Conservation (phyloP, 2,797 vertebrate genomes). For the Monodelphis domestica region DNA sequence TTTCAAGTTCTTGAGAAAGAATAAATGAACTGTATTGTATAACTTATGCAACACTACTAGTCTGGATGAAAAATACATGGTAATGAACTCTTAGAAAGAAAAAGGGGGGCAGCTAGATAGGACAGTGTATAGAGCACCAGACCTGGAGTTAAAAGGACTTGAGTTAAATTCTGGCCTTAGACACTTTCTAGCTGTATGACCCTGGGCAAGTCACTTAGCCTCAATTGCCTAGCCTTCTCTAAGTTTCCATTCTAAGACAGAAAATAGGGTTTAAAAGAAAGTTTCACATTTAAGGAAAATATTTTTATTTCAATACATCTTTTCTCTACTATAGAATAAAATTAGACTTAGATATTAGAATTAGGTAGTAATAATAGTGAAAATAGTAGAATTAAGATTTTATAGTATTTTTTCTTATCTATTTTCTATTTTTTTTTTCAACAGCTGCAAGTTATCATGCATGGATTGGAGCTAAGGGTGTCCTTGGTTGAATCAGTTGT, state of each 20-base stretch:
- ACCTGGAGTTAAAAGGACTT: too few relatives aligned
- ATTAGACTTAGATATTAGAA: not conserved
- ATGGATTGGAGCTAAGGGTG: constrained; percentile 87
- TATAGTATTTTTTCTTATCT: not conserved
- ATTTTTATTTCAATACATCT: not conserved
- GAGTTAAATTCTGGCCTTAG: too few relatives aligned
- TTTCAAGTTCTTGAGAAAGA: not conserved
- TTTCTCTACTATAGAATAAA: not conserved
- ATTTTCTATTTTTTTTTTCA: constrained; percentile 34
- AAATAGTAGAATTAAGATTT: not conserved
- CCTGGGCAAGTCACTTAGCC: too few relatives aligned
- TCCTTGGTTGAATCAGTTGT: constrained; percentile 83
- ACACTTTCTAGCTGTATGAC: too few relatives aligned
- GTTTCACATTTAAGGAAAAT: not conserved
- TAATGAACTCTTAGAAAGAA: not conserved
- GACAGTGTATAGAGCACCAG: too few relatives aligned
- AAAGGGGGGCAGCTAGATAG: too few relatives aligned
- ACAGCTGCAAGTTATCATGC: constrained; percentile 87
- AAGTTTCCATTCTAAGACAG: too few relatives aligned
- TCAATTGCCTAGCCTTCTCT: too few relatives aligned
- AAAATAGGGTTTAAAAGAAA: too few relatives aligned
- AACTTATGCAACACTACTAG: not conserved
- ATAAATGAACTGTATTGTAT: not conserved
- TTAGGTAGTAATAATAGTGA: too few relatives aligned
- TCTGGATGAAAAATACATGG: not conserved